Evolutionary conservation across 2,888 invertebrate genomes (phyloP), one percentile per base, ranked within the genome.

Genomic region (Oxytorus armatus): DNA sequence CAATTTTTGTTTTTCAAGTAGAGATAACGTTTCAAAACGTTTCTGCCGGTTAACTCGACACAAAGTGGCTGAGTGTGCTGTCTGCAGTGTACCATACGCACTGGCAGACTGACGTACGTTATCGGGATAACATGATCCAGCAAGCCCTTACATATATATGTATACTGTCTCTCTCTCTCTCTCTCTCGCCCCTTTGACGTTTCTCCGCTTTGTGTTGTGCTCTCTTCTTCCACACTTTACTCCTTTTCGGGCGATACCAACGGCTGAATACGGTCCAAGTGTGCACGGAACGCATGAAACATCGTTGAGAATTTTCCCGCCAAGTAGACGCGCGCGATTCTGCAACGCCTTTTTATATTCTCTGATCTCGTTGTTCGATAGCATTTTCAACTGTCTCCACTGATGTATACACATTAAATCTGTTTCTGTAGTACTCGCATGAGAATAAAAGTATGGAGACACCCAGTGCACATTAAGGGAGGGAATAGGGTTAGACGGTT

Each of bases 51-150:
- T 10, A 29, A n/a, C 16, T 14, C 25, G 49, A 14, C 21, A 49
- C 44, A 23, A 10, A 44, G 18, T 36, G 21, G 21, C 69, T 16
- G 55, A 69, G 21, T 42, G 69, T 36, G 25, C 4, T 70, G 42
- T 51, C 42, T 44, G 36, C 39, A 53, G 16, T 70, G 55, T 39
- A 39, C 16, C 75, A 53, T 86, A 90, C 90, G 90, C 90, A 90
- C 88, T 87, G 87, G 86, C 85, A 84, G 79, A 84, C 88, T 85
- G 87, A 88, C 88, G 88, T 85, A 81, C 85, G 85, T 85, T 89
- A 90, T 89, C 89, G 89, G 90, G 90, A 81, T 85, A 90, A 85
- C 88, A 90, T 90, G 87, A 89, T 87, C 86, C 85, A 70, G 14
- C 21, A 36, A 63, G 33, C 53, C 44, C 29, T 36, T 29, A 10